Percentiles rank a stretch among this genome's conserved stretches.
phyloP scores from a whole-genome alignment of 2,888 invertebrate species.

The Drosophila ustulata region DNA sequence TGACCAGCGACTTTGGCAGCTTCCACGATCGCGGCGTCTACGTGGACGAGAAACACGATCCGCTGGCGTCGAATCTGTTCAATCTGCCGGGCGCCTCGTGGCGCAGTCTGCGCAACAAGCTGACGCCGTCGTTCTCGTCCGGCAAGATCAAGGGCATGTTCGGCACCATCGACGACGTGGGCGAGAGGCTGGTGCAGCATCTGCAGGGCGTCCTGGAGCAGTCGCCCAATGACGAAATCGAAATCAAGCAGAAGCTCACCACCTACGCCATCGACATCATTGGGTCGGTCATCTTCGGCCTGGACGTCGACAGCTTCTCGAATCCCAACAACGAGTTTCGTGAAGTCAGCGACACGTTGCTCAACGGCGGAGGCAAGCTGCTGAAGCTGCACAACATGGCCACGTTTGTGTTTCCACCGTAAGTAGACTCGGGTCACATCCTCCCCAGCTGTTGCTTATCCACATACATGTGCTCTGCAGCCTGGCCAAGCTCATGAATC shows the following conservation, averaged over 20 bases:
- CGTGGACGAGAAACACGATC: slow-evolving; percentile 87
- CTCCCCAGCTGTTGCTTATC: neutral
- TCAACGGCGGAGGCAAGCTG: slow-evolving; percentile 26
- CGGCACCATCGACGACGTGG: slow-evolving; percentile 87
- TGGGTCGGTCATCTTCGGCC: slow-evolving; percentile 85
- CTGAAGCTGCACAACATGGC: slow-evolving; percentile 60
- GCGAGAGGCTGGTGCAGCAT: slow-evolving; percentile 86
- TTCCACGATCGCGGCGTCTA: slow-evolving; percentile 89
- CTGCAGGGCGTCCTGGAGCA: slow-evolving; percentile 81
- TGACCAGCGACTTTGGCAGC: slow-evolving; percentile 88
- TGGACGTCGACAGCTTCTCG: slow-evolving; percentile 83
- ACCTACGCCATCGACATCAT: slow-evolving; percentile 85
- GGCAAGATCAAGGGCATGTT: slow-evolving; percentile 89
- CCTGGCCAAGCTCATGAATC: slow-evolving; percentile 61
- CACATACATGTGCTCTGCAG: slow-evolving; percentile 34
- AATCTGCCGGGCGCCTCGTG: slow-evolving; percentile 86
- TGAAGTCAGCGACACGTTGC: slow-evolving; percentile 58
- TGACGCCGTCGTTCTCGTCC: slow-evolving; percentile 89
- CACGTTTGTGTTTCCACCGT: slow-evolving; percentile 77
- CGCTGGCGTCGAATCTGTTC: slow-evolving; percentile 86
- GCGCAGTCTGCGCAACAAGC: slow-evolving; percentile 87
- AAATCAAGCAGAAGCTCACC: slow-evolving; percentile 83
- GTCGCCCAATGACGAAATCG: slow-evolving; percentile 82
- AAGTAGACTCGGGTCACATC: slow-evolving; percentile 32
- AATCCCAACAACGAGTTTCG: slow-evolving; percentile 83